Evolutionary conservation across 2,113 vertebrate species (phyloP).

Genomic region (Chinchilla lanigera): DNA sequence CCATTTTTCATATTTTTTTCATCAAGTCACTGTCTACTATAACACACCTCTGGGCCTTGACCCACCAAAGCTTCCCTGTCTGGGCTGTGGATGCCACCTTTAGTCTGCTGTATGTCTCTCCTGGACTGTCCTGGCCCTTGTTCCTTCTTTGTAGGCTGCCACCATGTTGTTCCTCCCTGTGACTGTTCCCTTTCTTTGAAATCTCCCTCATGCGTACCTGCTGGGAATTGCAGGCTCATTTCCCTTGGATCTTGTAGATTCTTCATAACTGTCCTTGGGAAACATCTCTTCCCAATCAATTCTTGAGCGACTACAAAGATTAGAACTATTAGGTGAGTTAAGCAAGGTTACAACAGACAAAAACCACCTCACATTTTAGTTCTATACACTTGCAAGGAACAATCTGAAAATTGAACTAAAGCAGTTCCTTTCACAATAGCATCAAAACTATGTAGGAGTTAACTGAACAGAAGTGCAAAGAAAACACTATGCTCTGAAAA

Average conservation of each 20-base stretch:
- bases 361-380: neutral
- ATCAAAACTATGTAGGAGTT: neutral
- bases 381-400: neutral
- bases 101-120: rapidly evolving
- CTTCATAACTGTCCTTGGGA: neutral
- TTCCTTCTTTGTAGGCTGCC: no score
- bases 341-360: neutral
- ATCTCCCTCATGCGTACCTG: neutral
- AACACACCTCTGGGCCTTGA: neutral
- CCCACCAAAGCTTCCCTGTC: neutral
- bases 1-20: neutral
- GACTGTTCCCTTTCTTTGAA: neutral
- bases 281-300: neutral
- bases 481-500: neutral
- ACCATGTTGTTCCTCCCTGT: neutral
- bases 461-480: neutral
- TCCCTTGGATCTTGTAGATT: neutral
- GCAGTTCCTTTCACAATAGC: neutral
- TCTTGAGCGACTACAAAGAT: neutral
- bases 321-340: neutral
- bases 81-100: neutral
- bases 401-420: neutral
- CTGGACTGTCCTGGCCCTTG: neutral
- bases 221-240: neutral
- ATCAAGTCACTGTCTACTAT: neutral